These are phyloP conservation scores for Apotomis capreana DNA, from an alignment of 2,888 invertebrate species.

Conservation along the genomic window DNA sequence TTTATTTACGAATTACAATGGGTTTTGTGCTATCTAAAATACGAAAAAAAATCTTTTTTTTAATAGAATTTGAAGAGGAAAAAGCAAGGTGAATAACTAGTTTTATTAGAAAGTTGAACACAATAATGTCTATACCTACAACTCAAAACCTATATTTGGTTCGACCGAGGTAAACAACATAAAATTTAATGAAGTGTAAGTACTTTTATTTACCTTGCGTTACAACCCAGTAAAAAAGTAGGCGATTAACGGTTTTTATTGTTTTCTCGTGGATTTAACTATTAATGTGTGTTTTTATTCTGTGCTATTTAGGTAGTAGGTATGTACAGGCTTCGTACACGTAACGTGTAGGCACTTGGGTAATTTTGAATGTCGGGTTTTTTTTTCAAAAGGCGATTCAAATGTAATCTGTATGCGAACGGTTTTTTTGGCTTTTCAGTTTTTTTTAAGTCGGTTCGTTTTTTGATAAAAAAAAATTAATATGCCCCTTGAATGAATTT, in stretches of 20 bases:
- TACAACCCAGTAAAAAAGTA: background rate
- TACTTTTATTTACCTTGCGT: background rate
- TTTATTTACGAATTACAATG: background rate
- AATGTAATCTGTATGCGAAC: no score
- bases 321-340: no score
- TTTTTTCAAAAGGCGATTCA: no score
- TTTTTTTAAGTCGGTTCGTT: no score
- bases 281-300: background rate
- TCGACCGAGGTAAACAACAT: constrained; percentile 16
- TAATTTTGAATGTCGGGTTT: no score
- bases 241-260: constrained; percentile 9
- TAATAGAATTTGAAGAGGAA: background rate
- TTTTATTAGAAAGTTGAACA: constrained; percentile 4
- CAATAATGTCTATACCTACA: background rate
- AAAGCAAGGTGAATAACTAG: background rate
- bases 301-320: no score
- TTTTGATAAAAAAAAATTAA: no score
- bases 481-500: no score
- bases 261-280: background rate
- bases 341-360: no score
- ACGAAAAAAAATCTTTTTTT: background rate
- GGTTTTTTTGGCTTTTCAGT: no score
- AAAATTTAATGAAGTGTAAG: constrained; percentile 11
- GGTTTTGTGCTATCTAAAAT: background rate
- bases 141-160: background rate